Percentiles rank a stretch among this genome's conserved stretches.
Evolutionary conservation across 1,140 invertebrate species (phyloP).

Genomic region (Cydia splendana): DNA sequence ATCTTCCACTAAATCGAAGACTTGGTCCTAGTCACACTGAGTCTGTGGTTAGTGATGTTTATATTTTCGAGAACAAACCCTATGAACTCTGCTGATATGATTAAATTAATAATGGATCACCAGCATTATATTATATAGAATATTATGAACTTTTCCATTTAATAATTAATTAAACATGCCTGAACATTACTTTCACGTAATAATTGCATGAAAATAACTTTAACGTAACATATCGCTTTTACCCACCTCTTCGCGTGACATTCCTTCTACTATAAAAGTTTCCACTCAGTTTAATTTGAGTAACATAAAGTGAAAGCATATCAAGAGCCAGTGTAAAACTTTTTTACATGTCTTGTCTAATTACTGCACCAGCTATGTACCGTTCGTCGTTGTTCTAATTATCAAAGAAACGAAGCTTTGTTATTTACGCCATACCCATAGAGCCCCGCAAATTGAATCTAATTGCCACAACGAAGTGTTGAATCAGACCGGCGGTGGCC

Average conservation of each 20-base stretch:
- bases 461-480: conserved; percentile 78
- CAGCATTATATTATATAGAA: no score
- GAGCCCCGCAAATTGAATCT: conserved; percentile 72
- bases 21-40: no score
- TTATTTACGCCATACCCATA: conserved; percentile 65
- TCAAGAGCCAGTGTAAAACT: conserved; percentile 2
- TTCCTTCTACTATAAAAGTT: neutral
- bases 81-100: no score
- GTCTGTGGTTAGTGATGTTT: no score
- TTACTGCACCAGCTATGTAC: conserved; percentile 5
- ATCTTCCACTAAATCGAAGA: no score
- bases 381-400: conserved; percentile 54
- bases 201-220: neutral
- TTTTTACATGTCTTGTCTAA: conserved; percentile 26
- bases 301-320: conserved; percentile 2
- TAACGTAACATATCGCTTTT: neutral
- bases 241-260: neutral
- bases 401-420: conserved; percentile 63
- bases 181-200: neutral
- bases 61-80: no score
- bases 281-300: neutral
- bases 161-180: no score
- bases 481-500: conserved; percentile 73
- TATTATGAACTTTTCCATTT: no score
- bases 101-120: no score